phyloP scores from a whole-genome alignment of 2,113 vertebrate species.

The Brachyhypopomus occidentalis region DNA sequence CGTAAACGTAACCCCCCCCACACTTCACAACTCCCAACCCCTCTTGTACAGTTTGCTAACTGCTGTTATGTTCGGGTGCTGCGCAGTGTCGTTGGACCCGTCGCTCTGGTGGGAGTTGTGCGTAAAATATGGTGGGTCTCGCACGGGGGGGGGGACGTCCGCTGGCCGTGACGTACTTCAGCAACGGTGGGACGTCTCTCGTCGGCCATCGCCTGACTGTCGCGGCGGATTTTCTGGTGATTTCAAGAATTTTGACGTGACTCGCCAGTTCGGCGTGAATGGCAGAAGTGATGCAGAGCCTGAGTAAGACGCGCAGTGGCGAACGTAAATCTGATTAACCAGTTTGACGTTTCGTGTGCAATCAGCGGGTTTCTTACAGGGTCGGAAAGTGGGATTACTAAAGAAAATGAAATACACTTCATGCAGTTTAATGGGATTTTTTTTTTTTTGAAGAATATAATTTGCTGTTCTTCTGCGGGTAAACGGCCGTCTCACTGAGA shows the following conservation, averaged over 20 bases:
- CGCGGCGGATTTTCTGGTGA: conserved; percentile 12
- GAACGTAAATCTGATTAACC: conserved; percentile 44
- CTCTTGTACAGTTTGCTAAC: conserved; percentile 26
- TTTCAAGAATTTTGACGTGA: conserved; percentile 24
- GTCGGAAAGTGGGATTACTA: conserved; percentile 34
- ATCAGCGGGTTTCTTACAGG: conserved; percentile 25
- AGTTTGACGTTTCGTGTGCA: conserved; percentile 40
- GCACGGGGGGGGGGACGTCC: background rate
- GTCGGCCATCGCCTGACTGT: too few relatives aligned
- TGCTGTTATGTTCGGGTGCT: conserved; percentile 42
- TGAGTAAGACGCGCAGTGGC: conserved; percentile 15
- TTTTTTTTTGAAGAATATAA: background rate
- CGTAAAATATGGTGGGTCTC: conserved; percentile 3
- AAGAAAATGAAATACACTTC: conserved; percentile 38
- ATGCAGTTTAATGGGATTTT: conserved; percentile 24
- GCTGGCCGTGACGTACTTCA: too few relatives aligned
- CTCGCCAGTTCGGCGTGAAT: background rate
- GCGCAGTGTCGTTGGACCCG: background rate
- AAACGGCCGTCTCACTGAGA: conserved; percentile 19
- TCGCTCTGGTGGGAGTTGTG: background rate
- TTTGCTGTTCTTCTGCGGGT: conserved; percentile 6
- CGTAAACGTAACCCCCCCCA: background rate
- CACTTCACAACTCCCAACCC: background rate
- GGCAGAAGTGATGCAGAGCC: conserved; percentile 12
- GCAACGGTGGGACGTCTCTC: too few relatives aligned